phyloP scores from a whole-genome alignment of 2,113 vertebrate genomes.

The Opisthocomus hoazin region DNA sequence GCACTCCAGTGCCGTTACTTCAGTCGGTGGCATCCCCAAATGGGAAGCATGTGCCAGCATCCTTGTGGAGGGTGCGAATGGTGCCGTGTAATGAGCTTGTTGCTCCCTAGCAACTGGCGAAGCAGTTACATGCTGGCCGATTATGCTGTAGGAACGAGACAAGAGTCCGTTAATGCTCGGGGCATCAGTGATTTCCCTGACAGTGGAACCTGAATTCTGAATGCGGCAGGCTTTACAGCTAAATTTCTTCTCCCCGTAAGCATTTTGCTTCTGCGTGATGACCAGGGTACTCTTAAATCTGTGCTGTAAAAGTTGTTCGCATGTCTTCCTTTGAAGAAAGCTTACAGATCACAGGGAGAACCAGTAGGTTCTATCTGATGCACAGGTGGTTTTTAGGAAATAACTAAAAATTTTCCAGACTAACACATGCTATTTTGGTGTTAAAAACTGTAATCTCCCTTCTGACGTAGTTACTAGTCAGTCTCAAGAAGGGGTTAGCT shows the following conservation, averaged over 20 bases:
- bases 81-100: slow-evolving; percentile 55
- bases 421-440: neutral
- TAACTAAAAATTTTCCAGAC: neutral
- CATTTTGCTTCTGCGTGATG: slow-evolving; percentile 25
- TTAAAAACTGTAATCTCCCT: neutral
- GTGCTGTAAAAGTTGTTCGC: neutral
- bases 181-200: slow-evolving; percentile 51
- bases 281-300: slow-evolving; percentile 24
- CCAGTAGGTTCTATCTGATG: neutral
- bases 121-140: slow-evolving; percentile 38
- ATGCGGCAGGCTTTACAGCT: slow-evolving; percentile 11
- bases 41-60: slow-evolving; percentile 63
- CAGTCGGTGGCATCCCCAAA: slow-evolving; percentile 18
- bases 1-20: neutral
- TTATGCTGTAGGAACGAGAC: slow-evolving; percentile 13
- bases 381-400: slow-evolving; percentile 8
- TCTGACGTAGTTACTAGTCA: neutral
- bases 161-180: slow-evolving; percentile 34
- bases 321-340: neutral
- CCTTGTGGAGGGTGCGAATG: slow-evolving; percentile 25
- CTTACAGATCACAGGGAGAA: neutral
- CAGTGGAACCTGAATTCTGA: slow-evolving; percentile 52
- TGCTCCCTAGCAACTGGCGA: slow-evolving; percentile 70
- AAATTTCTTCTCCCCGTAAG: neutral
- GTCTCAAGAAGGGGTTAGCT: neutral